These are phyloP conservation scores for Neomicropteryx cornuta DNA, from an alignment of 1,140 invertebrate genomes.

Conservation along the genomic window DNA sequence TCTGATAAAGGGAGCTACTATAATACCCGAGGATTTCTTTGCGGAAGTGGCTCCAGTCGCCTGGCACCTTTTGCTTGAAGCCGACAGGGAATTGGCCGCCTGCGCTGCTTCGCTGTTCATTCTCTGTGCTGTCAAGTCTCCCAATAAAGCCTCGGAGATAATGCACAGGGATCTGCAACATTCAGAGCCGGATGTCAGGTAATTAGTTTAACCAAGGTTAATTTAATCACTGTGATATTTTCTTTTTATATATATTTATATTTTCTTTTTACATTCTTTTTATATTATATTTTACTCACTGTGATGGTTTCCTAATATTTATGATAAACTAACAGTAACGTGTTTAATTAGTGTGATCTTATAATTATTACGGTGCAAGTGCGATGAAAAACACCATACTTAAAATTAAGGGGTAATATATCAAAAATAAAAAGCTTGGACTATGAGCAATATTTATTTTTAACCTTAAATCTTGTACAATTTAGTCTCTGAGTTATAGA, in stretches of 20 bases:
- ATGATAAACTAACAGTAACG: too few species aligned
- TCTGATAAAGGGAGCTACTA: conserved; percentile 84
- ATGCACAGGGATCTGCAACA: conserved; percentile 81
- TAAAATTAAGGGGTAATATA: too few species aligned
- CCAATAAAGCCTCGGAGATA: conserved; percentile 75
- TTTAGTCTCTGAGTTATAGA: too few species aligned
- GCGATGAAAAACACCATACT: too few species aligned
- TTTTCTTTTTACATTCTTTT: conserved; percentile 2
- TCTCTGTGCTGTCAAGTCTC: conserved; percentile 79
- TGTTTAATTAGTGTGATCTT: too few species aligned
- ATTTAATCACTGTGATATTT: conserved; percentile 1
- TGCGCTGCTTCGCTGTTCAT: conserved; percentile 86
- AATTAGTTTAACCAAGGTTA: conserved; percentile 8
- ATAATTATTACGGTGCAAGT: too few species aligned
- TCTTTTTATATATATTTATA: conserved; percentile 5
- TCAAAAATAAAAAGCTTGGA: too few species aligned
- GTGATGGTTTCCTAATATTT: too few species aligned
- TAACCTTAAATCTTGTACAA: too few species aligned
- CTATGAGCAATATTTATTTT: too few species aligned
- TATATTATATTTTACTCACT: too few species aligned
- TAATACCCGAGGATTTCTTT: conserved; percentile 81
- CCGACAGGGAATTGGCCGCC: conserved; percentile 63
- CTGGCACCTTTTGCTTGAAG: conserved; percentile 88
- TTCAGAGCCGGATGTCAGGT: conserved; percentile 69
- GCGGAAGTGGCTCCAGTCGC: conserved; percentile 78